Conservation (phyloP, 2,113 vertebrate species). For the Callithrix jacchus region DNA sequence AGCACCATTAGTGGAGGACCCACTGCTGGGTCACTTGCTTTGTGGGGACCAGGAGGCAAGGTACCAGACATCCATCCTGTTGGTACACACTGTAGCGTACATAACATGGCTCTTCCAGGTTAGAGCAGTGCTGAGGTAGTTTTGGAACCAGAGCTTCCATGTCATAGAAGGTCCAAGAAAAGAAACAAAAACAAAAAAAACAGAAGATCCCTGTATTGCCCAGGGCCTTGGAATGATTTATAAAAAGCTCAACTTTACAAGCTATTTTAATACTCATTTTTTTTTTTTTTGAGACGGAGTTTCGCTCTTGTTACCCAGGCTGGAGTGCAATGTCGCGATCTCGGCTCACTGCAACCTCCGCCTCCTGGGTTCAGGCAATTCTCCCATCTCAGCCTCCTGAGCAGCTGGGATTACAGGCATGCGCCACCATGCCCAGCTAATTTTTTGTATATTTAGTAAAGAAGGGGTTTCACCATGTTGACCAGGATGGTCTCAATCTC, state of each 20-base stretch:
- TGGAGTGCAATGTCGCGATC: too few relatives aligned
- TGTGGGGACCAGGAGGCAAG: not conserved
- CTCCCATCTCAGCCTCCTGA: too few relatives aligned
- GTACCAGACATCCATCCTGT: not conserved
- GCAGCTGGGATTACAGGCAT: too few relatives aligned
- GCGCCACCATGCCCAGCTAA: too few relatives aligned
- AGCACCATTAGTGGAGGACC: not conserved
- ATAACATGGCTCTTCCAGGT: not conserved
- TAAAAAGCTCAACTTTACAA: not conserved
- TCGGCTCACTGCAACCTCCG: too few relatives aligned
- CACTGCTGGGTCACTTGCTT: not conserved
- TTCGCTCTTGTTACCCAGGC: too few relatives aligned
- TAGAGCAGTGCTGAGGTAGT: not conserved
- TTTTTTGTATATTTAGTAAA: too few relatives aligned
- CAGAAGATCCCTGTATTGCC: not conserved
- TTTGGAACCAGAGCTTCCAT: constrained; percentile 13
- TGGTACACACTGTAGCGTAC: not conserved
- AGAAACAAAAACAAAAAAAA: not conserved
- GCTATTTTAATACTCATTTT: not conserved
- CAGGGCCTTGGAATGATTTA: not conserved
- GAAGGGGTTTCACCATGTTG: too few relatives aligned
- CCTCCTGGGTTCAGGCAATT: too few relatives aligned
- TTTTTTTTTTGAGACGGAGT: too few relatives aligned
- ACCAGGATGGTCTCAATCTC: too few relatives aligned
- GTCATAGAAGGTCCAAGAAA: not conserved